phyloP scores from a whole-genome alignment of 2,888 invertebrate species.

The Orthosia gothica region DNA sequence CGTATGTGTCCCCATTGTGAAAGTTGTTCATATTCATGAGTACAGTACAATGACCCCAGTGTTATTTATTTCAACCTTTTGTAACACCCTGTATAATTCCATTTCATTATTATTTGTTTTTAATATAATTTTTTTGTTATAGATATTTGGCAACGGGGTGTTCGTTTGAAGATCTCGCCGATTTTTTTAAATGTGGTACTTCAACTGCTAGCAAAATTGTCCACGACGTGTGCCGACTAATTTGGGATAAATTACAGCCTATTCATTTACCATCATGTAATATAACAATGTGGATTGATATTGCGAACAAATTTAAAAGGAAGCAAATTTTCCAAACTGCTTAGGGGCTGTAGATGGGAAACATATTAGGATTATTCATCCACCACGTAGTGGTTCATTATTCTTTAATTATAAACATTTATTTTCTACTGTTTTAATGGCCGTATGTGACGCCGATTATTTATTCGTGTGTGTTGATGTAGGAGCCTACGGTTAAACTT shows the following conservation, averaged over 20 bases:
- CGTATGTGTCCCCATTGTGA: too few species aligned
- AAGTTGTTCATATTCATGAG: too few species aligned
- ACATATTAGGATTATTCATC: slow-evolving; percentile 4
- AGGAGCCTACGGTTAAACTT: slow-evolving; percentile 10
- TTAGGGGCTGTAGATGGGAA: slow-evolving; percentile 7
- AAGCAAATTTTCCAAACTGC: slow-evolving; percentile 12
- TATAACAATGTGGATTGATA: slow-evolving; percentile 39
- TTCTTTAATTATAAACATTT: slow-evolving; percentile 5
- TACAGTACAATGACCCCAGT: background rate
- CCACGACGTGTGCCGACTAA: slow-evolving; percentile 26
- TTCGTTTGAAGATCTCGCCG: slow-evolving; percentile 10
- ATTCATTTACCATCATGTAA: slow-evolving; percentile 32
- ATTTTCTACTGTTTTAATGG: background rate
- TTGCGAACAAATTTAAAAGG: slow-evolving; percentile 6
- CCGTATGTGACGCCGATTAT: slow-evolving; percentile 1
- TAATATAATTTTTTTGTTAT: background rate
- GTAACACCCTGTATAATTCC: background rate
- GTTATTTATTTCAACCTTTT: slow-evolving; percentile 16
- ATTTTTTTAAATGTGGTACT: slow-evolving; percentile 39
- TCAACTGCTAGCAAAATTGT: slow-evolving; percentile 41
- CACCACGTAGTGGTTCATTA: slow-evolving; percentile 2
- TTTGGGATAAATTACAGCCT: slow-evolving; percentile 37
- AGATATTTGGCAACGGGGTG: slow-evolving; percentile 3
- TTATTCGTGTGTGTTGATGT: slow-evolving; percentile 1
- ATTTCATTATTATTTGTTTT: slow-evolving; percentile 18